Evolutionary conservation across 1,140 invertebrate genomes (phyloP).

Genomic region (Saccostrea glomerata): DNA sequence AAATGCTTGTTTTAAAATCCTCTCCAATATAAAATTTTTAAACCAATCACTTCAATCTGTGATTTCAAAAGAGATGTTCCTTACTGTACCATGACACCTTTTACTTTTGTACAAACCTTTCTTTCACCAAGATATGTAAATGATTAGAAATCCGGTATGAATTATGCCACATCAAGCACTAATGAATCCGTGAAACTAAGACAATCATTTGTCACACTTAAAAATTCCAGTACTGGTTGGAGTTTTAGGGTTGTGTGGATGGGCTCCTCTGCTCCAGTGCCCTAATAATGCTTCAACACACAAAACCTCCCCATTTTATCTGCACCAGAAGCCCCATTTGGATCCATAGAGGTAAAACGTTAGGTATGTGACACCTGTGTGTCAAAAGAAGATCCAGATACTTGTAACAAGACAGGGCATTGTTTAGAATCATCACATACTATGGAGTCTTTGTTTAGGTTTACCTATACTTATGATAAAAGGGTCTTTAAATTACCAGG

Average conservation of each 20-base stretch:
- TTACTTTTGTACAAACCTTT: conserved; percentile 29
- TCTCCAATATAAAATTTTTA: neutral
- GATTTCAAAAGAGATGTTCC: conserved; percentile 25
- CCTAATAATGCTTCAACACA: neutral
- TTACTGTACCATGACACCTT: conserved; percentile 26
- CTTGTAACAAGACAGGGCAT: conserved; percentile 5
- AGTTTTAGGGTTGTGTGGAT: conserved; percentile 18
- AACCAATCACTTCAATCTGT: neutral
- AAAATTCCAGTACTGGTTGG: neutral
- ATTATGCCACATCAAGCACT: conserved; percentile 17
- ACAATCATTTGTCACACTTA: conserved; percentile 26
- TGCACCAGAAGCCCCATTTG: conserved; percentile 8
- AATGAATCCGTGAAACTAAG: conserved; percentile 9
- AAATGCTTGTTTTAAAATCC: neutral
- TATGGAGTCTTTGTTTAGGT: conserved; percentile 8
- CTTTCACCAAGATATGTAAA: conserved; percentile 13
- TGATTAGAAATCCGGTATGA: conserved; percentile 27
- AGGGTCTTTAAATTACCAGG: conserved; percentile 16
- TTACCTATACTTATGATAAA: conserved; percentile 29
- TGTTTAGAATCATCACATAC: conserved; percentile 38
- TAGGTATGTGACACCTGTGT: neutral
- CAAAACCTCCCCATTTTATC: neutral
- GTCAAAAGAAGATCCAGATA: neutral
- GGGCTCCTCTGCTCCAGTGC: neutral
- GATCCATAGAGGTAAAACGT: conserved; percentile 7